phyloP scores from a whole-genome alignment of 2,888 invertebrate species.

The Apodemia mormo region DNA sequence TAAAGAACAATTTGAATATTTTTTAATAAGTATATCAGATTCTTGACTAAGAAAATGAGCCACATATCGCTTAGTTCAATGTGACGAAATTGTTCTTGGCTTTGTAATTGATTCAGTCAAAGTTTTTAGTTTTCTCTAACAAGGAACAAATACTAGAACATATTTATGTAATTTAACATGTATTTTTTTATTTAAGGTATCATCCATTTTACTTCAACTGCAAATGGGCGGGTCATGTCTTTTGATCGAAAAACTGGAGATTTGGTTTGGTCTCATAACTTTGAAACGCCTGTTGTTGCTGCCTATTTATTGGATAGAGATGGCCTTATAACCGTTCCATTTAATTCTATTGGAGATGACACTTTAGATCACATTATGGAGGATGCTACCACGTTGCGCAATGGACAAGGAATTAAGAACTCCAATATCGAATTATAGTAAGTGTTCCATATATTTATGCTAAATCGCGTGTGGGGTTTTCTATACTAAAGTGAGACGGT shows the following conservation, averaged over 20 bases:
- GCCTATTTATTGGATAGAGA: conserved; percentile 90
- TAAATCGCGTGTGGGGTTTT: neutral
- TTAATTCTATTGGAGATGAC: conserved; percentile 93
- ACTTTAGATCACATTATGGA: conserved; percentile 88
- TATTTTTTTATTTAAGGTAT: conserved; percentile 80
- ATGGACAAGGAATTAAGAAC: conserved; percentile 81
- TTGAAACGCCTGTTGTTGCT: conserved; percentile 94
- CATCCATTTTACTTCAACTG: conserved; percentile 94
- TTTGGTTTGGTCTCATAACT: conserved; percentile 92
- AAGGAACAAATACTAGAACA: too few species aligned
- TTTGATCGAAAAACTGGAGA: conserved; percentile 91
- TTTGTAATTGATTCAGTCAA: too few species aligned
- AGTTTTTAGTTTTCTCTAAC: too few species aligned
- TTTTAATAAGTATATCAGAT: too few species aligned
- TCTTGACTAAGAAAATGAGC: too few species aligned
- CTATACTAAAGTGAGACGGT: neutral
- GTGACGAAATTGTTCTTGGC: too few species aligned
- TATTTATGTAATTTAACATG: too few species aligned
- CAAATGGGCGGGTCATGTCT: conserved; percentile 92
- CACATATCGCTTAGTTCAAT: too few species aligned
- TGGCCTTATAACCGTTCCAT: conserved; percentile 91
- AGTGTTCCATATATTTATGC: conserved; percentile 46
- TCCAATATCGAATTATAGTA: conserved; percentile 84
- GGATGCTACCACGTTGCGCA: conserved; percentile 76
- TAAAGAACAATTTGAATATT: too few species aligned